Evolutionary conservation across 2,797 vertebrate genomes (phyloP), one percentile per base, ranked within the genome.

Genomic region (Clarias platycephalus): DNA sequence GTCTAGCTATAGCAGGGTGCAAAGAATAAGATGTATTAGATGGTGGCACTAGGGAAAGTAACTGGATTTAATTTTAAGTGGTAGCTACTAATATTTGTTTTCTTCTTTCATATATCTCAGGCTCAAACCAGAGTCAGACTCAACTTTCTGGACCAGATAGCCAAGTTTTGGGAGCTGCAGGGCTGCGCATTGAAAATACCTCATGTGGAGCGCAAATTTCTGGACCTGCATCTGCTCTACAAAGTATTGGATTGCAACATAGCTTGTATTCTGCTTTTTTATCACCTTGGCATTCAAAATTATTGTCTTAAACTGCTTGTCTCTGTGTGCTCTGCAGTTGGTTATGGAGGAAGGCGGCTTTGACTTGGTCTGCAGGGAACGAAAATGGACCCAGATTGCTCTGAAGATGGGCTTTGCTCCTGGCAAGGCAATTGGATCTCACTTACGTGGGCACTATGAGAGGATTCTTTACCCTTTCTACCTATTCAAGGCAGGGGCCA

Each of bases 111-210:
- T 58, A 8, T 81, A 55, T 60, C 85, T 31, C 84, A 99, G 98
- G 98, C 98, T 83, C 98, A 99, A 85, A 99, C 98, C 74, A 97
- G 98, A 88, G 98, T 99, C 58, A 99, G 97, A 89, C 94, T 99
- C 88, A 99, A 99, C 92, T 99, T 99, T 90, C 91, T 99, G 93
- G 98, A 99, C 93, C 97, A 97, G 95, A 99, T 99, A 78, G 98
- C 98, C 3, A 99, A 99, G 90, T 99, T 99, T 91, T 99, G 98
- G 98, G 98, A 99, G 89, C 94, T 99, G 71, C 98, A 99, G 89
- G 98, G 98, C 89, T 98, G 97, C 87, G 96, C 97, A 0, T 90
- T 99, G 91, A 99, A 99, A 95, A 99, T 99, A 87, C 98, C 98
- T 70, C 98, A 99, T 0, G 97, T 99, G 84, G 98, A 99, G 91